Evolutionary conservation across 2,888 invertebrate species (phyloP), one percentile per base, ranked within the genome.

Genomic region (Pimpla rufipes): DNA sequence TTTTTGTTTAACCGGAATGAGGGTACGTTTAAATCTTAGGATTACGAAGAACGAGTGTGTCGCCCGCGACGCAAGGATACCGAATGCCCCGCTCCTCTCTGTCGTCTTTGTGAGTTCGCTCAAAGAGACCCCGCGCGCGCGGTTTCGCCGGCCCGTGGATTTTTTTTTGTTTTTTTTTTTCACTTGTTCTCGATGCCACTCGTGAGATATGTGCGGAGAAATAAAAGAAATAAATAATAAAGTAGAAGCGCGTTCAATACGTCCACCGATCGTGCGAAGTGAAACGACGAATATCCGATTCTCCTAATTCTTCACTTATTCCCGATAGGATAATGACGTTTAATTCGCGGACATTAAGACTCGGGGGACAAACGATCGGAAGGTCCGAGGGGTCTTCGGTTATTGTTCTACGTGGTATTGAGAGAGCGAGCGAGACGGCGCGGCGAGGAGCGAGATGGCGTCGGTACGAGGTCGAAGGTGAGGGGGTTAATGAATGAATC

Each of bases 401-500:
- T 89, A 90, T 90, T 89, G 90, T 90, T 81, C 71, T 76, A 86
- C 85, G 86, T 85, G 82, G 87, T 88, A 85, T 84, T 79, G 76
- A 82, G 64, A 70, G 81, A 40, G 79, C 64, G 80, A 29, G 16
- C 13, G 35, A 45, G 68, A 67, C 29, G 59, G 29, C 6, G 35
- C 21, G 11, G 35, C 37, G 67, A 47, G 6, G 42, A n/a, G n/a
- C n/a, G n/a, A n/a, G n/a, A n/a, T 68, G 62, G 62, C 83, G 23
- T 55, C 18, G 86, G 83, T 85, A 83, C 85, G 88, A 90, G 92
- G 92, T 92, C 90, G 90, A 90, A 91, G 91, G 90, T 90, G 79
- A 79, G 91, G 90, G 91, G 91, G 92, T 93, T 92, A 92, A 93
- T 92, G 92, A 92, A 93, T 93, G 91, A 92, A 92, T 92, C 91